These are phyloP conservation scores for Alethe castanea DNA, from an alignment of 2,113 vertebrate genomes.

Conservation along the genomic window DNA sequence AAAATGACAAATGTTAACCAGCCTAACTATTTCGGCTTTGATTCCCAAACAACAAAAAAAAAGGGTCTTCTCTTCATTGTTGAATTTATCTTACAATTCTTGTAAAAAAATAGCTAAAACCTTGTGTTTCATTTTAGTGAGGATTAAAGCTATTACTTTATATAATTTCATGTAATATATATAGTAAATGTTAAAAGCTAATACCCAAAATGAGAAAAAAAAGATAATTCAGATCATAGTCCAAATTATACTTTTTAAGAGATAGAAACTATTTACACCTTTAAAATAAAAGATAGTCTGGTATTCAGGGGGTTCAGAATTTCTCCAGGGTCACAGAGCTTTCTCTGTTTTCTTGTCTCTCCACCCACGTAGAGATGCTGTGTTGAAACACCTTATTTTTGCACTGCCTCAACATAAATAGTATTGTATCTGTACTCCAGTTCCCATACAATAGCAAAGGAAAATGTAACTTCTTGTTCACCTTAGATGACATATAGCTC, in stretches of 20 bases:
- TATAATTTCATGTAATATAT: neutral
- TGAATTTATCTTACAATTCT: neutral
- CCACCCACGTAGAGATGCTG: neutral
- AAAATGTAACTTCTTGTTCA: neutral
- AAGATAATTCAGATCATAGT: neutral
- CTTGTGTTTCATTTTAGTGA: neutral
- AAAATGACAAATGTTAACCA: neutral
- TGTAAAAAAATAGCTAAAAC: neutral
- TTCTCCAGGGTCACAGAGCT: neutral
- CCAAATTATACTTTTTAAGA: neutral
- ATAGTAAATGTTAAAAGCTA: neutral
- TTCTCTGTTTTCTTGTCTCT: neutral
- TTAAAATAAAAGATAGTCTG: neutral
- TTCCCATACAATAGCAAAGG: fast-evolving
- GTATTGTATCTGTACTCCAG: neutral
- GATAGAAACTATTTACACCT: neutral
- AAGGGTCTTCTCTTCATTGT: neutral
- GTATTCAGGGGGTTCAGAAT: neutral
- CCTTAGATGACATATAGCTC: neutral
- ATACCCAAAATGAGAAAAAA: neutral
- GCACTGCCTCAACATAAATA: neutral
- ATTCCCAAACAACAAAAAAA: neutral
- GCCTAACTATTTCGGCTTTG: neutral
- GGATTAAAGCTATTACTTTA: neutral
- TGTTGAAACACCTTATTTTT: neutral